Evolutionary conservation across 2,888 invertebrate genomes (phyloP), one percentile per base, ranked within the genome.

Genomic region (Ischnus inquisitorius): DNA sequence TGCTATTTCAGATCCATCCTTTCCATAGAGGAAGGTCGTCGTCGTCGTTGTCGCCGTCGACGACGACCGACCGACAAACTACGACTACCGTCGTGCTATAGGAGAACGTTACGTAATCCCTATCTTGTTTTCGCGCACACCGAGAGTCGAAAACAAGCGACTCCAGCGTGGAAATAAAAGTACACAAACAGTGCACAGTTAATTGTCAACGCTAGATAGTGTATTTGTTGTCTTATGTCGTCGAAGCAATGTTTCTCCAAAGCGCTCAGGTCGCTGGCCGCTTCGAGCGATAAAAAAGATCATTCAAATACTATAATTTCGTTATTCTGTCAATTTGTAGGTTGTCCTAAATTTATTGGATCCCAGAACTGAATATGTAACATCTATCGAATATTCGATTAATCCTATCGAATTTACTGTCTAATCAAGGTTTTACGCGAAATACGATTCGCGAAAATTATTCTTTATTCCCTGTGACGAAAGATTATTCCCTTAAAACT

Each of bases 1-100:
- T 93, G 92, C 93, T 93, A 93, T 93, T 93, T 93, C 93, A 93
- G 93, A 93, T 92, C 92, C 92, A 93, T 93, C 93, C 93, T 93
- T 92, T 93, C 92, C 92, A 93, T 92, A 93, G 93, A 93, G 93
- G 93, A 93, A 93, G 93, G 93, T 93, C 93, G 92, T 92, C 90
- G 90, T 86, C 83, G 85, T 80, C 82, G 78, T 80, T 82, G 85
- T 80, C 82, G 78, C 78, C 74, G 86, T 82, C 76, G 46, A 46
- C 77, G 46, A 79, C 67, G 67, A 57, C 57, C 72, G 67, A 81
- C 65, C 64, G 22, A 43, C 78, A 68, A 74, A 39, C 48, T 62
- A 46, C 57, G 28, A 69, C 46, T 65, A 25, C 68, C 57, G 60
- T 16, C 48, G 65, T 43, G 71, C 78, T 76, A n/a, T 82, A 79